phyloP scores from a whole-genome alignment of 2,888 invertebrate genomes.

The Campoplex capitator region DNA sequence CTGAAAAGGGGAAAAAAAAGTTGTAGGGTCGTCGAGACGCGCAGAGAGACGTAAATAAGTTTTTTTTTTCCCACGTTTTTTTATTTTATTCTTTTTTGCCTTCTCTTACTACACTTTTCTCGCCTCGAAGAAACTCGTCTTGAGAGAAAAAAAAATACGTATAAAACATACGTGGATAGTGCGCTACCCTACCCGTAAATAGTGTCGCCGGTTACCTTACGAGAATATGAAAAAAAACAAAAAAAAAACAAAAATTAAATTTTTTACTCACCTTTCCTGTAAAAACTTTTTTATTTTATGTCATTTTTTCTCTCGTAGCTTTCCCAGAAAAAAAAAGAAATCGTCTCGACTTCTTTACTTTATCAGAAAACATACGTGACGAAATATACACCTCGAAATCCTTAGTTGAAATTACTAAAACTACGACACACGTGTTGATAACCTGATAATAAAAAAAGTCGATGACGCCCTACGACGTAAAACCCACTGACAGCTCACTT shows the following conservation, averaged over 20 bases:
- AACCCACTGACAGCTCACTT: too few species aligned
- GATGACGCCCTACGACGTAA: too few species aligned
- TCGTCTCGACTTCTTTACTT: background rate
- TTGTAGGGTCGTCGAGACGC: constrained; percentile 32
- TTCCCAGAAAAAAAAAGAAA: background rate
- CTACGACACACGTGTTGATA: background rate
- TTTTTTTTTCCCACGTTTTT: constrained; percentile 28
- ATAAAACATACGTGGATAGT: constrained; percentile 38
- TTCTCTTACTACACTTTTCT: constrained; percentile 37
- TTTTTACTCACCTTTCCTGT: background rate
- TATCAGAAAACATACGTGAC: background rate
- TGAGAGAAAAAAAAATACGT: constrained; percentile 37
- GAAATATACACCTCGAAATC: background rate
- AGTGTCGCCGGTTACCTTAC: constrained; percentile 30
- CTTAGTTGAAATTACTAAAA: background rate
- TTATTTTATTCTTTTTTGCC: constrained; percentile 30
- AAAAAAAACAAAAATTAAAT: background rate
- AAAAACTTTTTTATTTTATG: constrained; percentile 11
- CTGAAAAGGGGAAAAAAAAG: constrained; percentile 1
- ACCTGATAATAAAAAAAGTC: too few species aligned
- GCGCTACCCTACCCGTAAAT: background rate
- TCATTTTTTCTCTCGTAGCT: background rate
- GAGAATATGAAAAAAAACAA: constrained; percentile 13
- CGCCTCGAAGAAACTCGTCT: constrained; percentile 26
- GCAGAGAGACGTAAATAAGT: constrained; percentile 59